phyloP scores from a whole-genome alignment of 2,797 vertebrate species.

The Clarias pachynema region DNA sequence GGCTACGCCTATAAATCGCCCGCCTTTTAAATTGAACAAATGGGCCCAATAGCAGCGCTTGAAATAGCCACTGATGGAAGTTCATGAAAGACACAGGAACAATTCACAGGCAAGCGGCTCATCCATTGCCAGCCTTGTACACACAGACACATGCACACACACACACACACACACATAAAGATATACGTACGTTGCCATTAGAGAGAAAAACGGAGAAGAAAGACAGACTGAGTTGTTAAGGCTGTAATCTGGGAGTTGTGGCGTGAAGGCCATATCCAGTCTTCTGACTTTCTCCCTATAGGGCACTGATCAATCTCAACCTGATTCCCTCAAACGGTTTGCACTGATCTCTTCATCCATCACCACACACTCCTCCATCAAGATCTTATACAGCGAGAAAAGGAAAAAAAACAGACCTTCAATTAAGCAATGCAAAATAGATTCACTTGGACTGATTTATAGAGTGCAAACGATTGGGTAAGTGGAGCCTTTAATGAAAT shows the following conservation, averaged over 20 bases:
- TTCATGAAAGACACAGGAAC: constrained; percentile 70
- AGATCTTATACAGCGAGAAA: constrained; percentile 75
- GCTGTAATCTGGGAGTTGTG: constrained; percentile 80
- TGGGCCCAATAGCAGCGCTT: constrained; percentile 33
- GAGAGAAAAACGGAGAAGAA: constrained; percentile 28
- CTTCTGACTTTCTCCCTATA: constrained; percentile 76
- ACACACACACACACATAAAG: constrained; percentile 65
- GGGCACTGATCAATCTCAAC: constrained; percentile 95
- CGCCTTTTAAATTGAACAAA: constrained; percentile 77
- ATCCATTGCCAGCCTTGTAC: constrained; percentile 69
- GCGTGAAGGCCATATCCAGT: constrained; percentile 76
- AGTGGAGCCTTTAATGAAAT: constrained; percentile 87
- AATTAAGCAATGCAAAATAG: constrained; percentile 94
- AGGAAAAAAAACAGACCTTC: constrained; percentile 82
- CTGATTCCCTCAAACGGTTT: constrained; percentile 97
- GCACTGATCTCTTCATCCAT: constrained; percentile 91
- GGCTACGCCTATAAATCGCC: constrained; percentile 78
- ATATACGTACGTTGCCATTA: constrained; percentile 68
- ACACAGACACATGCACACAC: constrained; percentile 64
- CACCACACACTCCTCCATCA: constrained; percentile 84
- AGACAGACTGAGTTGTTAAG: constrained; percentile 69
- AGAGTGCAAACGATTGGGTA: constrained; percentile 92
- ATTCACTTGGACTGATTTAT: constrained; percentile 96
- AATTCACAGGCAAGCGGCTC: constrained; percentile 64
- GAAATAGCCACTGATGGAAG: constrained; percentile 30